Conservation (phyloP, 1,140 invertebrate genomes). For the Papilio polyxenes region DNA sequence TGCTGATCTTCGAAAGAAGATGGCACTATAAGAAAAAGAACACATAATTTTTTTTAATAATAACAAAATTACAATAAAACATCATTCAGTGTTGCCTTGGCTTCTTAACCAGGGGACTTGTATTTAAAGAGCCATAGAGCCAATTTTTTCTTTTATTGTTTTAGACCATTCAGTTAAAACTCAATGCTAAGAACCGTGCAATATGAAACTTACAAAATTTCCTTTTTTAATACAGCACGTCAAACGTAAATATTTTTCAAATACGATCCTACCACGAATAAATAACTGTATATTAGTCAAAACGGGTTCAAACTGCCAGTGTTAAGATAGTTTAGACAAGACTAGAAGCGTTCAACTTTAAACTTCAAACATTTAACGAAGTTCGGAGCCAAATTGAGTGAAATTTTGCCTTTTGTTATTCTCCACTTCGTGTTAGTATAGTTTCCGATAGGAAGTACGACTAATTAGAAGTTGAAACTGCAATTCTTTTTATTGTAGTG, state of each 20-base stretch:
- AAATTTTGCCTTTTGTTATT: neutral
- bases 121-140: too few species aligned
- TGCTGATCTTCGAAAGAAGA: too few species aligned
- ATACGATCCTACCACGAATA: neutral
- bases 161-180: too few species aligned
- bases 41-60: too few species aligned
- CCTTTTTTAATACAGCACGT: too few species aligned
- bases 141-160: too few species aligned
- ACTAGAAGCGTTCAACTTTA: neutral
- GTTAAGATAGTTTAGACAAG: neutral
- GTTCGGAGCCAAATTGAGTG: constrained; percentile 5
- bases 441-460: neutral
- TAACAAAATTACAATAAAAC: too few species aligned
- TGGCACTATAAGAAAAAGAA: too few species aligned
- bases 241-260: neutral
- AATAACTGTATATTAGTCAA: neutral
- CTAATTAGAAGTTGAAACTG: constrained; percentile 2
- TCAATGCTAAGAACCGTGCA: too few species aligned
- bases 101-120: too few species aligned
- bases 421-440: neutral
- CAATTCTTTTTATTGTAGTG: neutral
- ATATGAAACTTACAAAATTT: too few species aligned
- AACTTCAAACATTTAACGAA: constrained; percentile 4
- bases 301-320: neutral
- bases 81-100: too few species aligned